Base-by-base conservation (phyloP, 2,113 vertebrate genomes). In the Alligator mississippiensis region DNA sequence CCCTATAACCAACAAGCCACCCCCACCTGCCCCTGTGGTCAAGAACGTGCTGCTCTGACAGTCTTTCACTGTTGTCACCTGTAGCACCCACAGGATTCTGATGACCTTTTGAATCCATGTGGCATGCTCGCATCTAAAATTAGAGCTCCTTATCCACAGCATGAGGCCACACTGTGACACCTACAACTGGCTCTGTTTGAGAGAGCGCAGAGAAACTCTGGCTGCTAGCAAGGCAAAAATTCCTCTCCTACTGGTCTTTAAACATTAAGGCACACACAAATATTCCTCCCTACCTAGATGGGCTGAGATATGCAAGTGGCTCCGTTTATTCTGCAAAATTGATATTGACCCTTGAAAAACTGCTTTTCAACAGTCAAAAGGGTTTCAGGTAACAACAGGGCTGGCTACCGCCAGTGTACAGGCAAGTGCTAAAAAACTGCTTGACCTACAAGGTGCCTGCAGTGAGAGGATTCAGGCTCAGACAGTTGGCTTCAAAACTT, bases 51-150 rank as follows among this genome's bases (percentile, higher is more conserved):
- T 38, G 24, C 21, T 74, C 70, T 38, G 34, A 22, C 34, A 74
- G 70, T 11, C 13, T 6, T 47, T 38, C 68, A 19, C 34, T 74
- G 47, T 22, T 74, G 34, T 47, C 38, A 22, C 5, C 5, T 17
- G 28, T 84, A 17, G 55, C 64, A 19, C 38, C 77, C 61, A 1
- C 38, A 22, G 84, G 28, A 77, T 89, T 63, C 9, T 80, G 55
- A 59, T 86, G 87, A 96, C 87, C 93, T 96, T 93, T 89, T 63
- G 25, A 77, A 91, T 83, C 60, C 25, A 10, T 59, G 24, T 59
- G 61, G 2, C 90, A 80, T 90, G 92, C 70, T 77, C 70, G 38
- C 38, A 25, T 76, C 93, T 95, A 94, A 94, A 94, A 94, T 95
- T 92, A 95, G 87, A 10, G 3, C 16, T 38, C 21, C 75, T 59